Evolutionary conservation across 2,797 vertebrate species (phyloP).

Genomic region (Melanotaenia boesemani): DNA sequence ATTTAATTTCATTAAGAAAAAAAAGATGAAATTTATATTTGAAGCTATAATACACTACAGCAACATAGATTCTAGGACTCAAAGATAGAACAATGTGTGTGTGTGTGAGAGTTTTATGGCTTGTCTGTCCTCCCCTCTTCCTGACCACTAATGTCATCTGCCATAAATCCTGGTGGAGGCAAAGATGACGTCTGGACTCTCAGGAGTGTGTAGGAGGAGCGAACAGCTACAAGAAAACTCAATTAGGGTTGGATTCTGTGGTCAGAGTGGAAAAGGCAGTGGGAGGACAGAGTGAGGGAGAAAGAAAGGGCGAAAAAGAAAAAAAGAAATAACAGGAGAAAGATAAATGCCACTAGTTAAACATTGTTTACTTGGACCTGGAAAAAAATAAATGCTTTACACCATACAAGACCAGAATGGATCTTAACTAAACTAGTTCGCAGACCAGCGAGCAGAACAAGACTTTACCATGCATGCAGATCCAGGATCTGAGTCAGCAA

Average conservation of each 20-base stretch:
- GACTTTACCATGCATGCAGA: not conserved
- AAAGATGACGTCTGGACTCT: conserved; percentile 28
- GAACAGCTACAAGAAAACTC: conserved; percentile 65
- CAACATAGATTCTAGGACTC: not conserved
- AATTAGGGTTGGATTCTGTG: conserved; percentile 63
- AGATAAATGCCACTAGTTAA: not conserved
- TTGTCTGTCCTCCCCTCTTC: conserved; percentile 6
- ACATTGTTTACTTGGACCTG: not conserved
- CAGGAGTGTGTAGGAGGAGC: conserved; percentile 27
- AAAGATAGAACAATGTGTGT: not conserved
- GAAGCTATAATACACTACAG: not conserved
- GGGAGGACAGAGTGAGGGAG: not conserved
- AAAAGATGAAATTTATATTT: not conserved
- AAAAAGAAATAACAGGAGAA: not conserved
- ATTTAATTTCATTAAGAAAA: not conserved
- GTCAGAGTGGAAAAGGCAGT: conserved; percentile 26
- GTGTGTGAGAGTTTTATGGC: conserved; percentile 4
- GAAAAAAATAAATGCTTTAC: not conserved
- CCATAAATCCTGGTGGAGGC: conserved; percentile 26
- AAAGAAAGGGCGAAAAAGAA: not conserved
- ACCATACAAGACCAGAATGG: not conserved
- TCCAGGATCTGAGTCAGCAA: conserved; percentile 10
- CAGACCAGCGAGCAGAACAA: too few species aligned
- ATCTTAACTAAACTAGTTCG: not conserved
- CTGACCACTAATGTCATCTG: conserved; percentile 33